Conservation (phyloP, 2,113 vertebrate species). For the Saccopteryx leptura region DNA sequence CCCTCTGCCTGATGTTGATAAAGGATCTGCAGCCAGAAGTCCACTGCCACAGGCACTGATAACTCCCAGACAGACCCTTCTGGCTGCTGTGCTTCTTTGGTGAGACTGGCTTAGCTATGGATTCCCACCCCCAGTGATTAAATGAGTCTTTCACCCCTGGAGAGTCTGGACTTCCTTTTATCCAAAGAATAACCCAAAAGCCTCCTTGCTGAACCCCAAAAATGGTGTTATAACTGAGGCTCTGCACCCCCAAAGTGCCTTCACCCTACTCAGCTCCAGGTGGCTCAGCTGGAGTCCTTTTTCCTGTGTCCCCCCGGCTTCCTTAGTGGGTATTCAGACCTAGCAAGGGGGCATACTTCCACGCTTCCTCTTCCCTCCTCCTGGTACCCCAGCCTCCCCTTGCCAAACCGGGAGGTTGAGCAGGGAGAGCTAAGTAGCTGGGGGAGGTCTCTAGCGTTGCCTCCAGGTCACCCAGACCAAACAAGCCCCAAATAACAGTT, state of each 20-base stretch:
- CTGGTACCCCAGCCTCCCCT: neutral
- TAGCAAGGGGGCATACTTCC: neutral
- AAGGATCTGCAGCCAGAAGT: neutral
- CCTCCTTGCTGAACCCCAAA: neutral
- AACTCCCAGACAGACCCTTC: neutral
- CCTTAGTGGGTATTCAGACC: too few species aligned
- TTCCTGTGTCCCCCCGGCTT: neutral
- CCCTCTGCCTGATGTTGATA: fast-evolving
- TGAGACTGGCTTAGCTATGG: neutral
- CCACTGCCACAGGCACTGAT: neutral
- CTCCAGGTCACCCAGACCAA: neutral
- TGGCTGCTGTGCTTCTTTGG: neutral
- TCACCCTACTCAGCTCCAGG: neutral
- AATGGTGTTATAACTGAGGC: neutral
- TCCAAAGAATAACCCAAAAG: neutral
- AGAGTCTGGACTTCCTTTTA: neutral
- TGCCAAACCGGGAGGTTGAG: neutral
- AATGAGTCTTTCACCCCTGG: neutral
- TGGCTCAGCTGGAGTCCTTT: neutral
- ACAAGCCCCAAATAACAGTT: neutral
- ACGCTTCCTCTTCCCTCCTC: neutral
- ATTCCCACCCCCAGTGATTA: fast-evolving
- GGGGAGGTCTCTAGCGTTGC: neutral
- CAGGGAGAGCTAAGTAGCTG: neutral
- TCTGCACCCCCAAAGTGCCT: neutral